Evolutionary conservation across 2,113 vertebrate genomes (phyloP).

Genomic region (Typhlomys cinereus): DNA sequence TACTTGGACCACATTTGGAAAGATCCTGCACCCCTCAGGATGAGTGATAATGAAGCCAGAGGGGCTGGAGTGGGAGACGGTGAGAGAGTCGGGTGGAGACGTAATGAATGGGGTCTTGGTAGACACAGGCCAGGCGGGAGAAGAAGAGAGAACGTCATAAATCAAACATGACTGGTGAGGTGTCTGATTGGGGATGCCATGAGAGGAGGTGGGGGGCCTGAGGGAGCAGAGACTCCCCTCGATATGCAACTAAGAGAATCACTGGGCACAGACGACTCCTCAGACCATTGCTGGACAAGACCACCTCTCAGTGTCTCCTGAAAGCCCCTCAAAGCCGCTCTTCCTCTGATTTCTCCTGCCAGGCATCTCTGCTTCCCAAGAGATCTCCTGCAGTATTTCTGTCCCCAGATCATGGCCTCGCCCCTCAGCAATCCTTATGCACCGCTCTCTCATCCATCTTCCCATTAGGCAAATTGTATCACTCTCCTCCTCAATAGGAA

Average conservation of each 20-base stretch:
- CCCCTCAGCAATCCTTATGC: neutral
- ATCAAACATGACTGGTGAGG: neutral
- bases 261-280: neutral
- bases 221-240: accelerated
- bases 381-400: neutral
- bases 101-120: neutral
- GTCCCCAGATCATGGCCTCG: neutral
- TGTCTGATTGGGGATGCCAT: neutral
- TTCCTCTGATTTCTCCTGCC: neutral
- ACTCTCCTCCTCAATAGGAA: constrained; percentile 22
- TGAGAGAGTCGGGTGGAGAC: neutral
- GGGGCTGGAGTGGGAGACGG: neutral
- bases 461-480: constrained; percentile 15
- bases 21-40: too few relatives aligned
- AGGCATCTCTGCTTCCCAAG: constrained; percentile 38
- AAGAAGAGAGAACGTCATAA: neutral
- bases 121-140: neutral
- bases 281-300: neutral
- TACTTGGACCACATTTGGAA: neutral
- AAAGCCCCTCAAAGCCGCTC: neutral
- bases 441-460: neutral
- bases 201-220: neutral
- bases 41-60: neutral
- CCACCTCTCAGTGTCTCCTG: neutral
- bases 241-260: neutral